Base-by-base conservation (phyloP, 1,140 invertebrate species). In the Drosophila pseudoobscura region DNA sequence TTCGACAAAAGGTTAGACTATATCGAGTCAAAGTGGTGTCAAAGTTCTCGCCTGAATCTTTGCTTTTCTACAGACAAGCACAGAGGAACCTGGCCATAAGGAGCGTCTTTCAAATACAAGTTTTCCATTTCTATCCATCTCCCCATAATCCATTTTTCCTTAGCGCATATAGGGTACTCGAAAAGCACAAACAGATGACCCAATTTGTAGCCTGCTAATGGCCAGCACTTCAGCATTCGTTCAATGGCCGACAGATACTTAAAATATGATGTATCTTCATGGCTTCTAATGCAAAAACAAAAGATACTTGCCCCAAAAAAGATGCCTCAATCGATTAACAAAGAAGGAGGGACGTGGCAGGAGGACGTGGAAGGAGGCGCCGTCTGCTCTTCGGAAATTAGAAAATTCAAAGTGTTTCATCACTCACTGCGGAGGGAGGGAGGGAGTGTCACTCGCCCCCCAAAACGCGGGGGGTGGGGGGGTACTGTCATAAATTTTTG, bases 201-300 rank as follows among this genome's bases (percentile, higher is more conserved):
- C 80, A 83, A 71, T 82, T 83, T 54, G 57, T 49, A 57, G 61
- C 49, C 35, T 75, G 62, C 56, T 76, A 76, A 84, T 80, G 65
- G 62, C 63, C 59, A 71, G 24, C 56, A 59, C 56, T 84, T 53
- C 59, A 56, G 26, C 9, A 53, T 39, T 39, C 3, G 35, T 13
- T 66, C 63, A 46, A 43, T 31, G 46, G 41, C 41, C 55, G 46
- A 63, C 69, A 54, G 59, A 60, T 44, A 45, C 70, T 58, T 76
- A 68, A 64, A 54, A 78, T 71, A 69, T 84, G 80, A 85, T 84
- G 26, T 69, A 70, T 39, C 11, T 13, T 13, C 35, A 13, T 69
- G 31, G 53, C 31, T 11, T 44, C 35, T 15, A 39, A 49, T 50
- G 52, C 11, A 35, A 22, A 35, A 39, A 26, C 31, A 39, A 39